Evolutionary conservation across 2,797 vertebrate species (phyloP).

Genomic region (Falco concolor): DNA sequence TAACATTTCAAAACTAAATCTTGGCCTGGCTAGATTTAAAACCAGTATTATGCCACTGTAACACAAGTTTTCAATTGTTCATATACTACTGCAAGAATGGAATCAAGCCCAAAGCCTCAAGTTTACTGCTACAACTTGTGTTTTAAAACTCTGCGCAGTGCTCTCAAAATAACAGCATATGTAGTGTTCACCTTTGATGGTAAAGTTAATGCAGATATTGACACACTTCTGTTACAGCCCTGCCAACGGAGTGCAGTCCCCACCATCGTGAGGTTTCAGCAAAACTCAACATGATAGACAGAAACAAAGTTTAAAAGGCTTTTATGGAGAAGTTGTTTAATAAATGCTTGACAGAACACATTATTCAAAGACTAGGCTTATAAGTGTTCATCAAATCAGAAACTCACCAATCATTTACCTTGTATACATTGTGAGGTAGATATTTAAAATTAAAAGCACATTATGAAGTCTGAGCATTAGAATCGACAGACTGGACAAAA

Average conservation of each 20-base stretch:
- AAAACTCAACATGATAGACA: background rate
- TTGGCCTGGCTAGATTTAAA: background rate
- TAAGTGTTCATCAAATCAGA: background rate
- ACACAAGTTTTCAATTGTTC: background rate
- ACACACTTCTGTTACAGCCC: background rate
- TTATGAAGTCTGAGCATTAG: background rate
- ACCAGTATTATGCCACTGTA: background rate
- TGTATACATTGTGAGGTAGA: background rate
- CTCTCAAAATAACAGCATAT: background rate
- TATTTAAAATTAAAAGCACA: background rate
- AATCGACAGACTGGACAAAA: background rate
- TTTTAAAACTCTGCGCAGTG: background rate
- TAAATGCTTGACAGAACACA: background rate
- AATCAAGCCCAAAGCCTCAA: background rate
- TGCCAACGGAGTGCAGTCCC: background rate
- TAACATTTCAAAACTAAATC: background rate
- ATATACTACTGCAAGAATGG: background rate
- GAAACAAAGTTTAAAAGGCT: background rate
- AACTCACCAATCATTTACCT: background rate
- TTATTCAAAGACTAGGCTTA: background rate
- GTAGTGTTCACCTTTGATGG: fast-evolving
- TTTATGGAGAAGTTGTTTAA: background rate
- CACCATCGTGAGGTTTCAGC: background rate
- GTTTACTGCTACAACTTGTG: background rate
- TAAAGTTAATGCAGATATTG: background rate